phyloP scores from a whole-genome alignment of 2,888 invertebrate species.

The Byasa hedistus region DNA sequence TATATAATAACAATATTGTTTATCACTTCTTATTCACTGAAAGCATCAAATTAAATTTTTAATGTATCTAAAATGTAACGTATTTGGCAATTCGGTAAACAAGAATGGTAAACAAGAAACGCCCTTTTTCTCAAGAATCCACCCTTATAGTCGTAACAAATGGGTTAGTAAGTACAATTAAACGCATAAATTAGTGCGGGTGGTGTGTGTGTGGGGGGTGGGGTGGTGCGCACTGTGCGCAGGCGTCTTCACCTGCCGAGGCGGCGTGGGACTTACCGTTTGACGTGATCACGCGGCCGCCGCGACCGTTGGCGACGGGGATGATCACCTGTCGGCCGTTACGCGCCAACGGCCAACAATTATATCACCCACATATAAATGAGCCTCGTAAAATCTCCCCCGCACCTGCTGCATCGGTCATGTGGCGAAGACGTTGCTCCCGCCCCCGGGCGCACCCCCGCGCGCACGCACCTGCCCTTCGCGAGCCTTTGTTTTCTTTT shows the following conservation, averaged over 20 bases:
- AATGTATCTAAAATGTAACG: background rate
- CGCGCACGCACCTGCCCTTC: slow-evolving; percentile 70
- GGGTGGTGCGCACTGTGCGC: slow-evolving; percentile 43
- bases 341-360: slow-evolving; percentile 77
- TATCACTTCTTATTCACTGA: background rate
- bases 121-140: slow-evolving; percentile 12
- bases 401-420: slow-evolving; percentile 77
- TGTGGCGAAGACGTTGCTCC: slow-evolving; percentile 78
- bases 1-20: background rate
- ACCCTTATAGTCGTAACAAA: slow-evolving; percentile 30
- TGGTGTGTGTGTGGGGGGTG: no score
- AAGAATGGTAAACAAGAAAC: no score
- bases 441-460: slow-evolving; percentile 34
- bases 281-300: slow-evolving; percentile 65
- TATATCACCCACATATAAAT: slow-evolving; percentile 76
- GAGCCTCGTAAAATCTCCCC: slow-evolving; percentile 70
- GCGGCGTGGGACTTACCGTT: slow-evolving; percentile 76
- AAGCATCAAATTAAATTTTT: background rate
- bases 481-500: slow-evolving; percentile 73
- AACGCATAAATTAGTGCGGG: slow-evolving; percentile 43
- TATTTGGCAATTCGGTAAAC: background rate
- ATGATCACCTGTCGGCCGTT: slow-evolving; percentile 79
- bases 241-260: slow-evolving; percentile 67
- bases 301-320: slow-evolving; percentile 70
- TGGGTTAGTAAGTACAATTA: slow-evolving; percentile 51